Evolutionary conservation across 2,797 vertebrate genomes (phyloP).

Genomic region (Helostoma temminkii): DNA sequence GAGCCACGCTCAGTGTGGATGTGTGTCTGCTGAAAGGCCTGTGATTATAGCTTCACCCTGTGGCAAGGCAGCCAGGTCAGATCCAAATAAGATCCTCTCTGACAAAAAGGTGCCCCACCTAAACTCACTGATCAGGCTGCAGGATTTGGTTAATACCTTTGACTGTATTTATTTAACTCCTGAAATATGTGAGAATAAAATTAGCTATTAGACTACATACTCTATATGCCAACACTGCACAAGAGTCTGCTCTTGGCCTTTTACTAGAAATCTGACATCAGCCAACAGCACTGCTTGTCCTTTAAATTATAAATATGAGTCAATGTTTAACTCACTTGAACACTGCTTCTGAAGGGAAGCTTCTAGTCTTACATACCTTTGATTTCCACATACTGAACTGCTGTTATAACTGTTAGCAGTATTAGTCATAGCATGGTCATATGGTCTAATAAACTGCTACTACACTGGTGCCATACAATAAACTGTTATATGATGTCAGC

Average conservation of each 20-base stretch:
- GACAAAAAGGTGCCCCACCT: constrained; percentile 61
- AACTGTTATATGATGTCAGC: not conserved
- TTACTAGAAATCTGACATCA: constrained; percentile 3
- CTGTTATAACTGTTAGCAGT: not conserved
- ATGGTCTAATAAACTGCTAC: not conserved
- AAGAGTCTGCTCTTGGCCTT: not conserved
- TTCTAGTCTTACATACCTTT: not conserved
- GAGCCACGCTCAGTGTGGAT: constrained; percentile 76
- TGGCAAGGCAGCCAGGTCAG: constrained; percentile 67
- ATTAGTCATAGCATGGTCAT: not conserved
- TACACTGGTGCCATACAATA: not conserved
- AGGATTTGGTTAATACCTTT: constrained; percentile 42
- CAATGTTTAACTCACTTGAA: constrained; percentile 4
- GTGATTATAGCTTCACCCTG: constrained; percentile 80
- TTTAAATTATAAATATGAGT: constrained; percentile 1
- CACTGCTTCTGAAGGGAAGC: constrained; percentile 4
- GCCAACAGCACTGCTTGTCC: not conserved
- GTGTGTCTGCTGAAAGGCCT: constrained; percentile 74
- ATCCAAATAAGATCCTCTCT: constrained; percentile 65
- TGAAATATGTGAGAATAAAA: constrained; percentile 28
- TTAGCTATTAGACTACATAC: not conserved
- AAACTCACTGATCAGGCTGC: constrained; percentile 54
- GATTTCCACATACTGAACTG: not conserved
- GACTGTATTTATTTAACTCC: constrained; percentile 26
- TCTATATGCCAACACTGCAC: not conserved